Percentiles rank a stretch among this genome's conserved stretches.
Evolutionary conservation across 2,888 invertebrate species (phyloP).

Genomic region (Agonum fuliginosum): DNA sequence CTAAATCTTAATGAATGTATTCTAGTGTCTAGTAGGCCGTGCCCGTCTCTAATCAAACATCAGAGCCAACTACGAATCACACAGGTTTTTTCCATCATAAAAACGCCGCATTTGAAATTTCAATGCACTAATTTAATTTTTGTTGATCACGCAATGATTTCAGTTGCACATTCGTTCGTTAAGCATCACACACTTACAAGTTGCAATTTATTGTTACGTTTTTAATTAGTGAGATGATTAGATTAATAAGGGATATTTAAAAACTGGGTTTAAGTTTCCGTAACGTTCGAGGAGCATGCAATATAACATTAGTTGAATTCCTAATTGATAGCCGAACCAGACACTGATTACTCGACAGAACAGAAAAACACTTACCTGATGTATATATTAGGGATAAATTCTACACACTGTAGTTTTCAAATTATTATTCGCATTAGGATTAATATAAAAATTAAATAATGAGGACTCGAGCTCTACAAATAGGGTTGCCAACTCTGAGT

Average conservation of each 20-base stretch:
- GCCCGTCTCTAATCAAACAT: constrained; percentile 30
- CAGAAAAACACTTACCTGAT: too few relatives aligned
- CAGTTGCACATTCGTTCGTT: constrained; percentile 40
- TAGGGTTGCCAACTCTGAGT: too few relatives aligned
- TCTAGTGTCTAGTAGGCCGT: constrained; percentile 15
- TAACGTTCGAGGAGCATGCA: constrained; percentile 54
- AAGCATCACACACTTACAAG: constrained; percentile 25
- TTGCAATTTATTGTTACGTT: constrained; percentile 50
- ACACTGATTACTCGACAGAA: too few relatives aligned
- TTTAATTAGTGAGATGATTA: constrained; percentile 58
- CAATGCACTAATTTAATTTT: constrained; percentile 38
- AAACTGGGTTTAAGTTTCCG: constrained; percentile 45
- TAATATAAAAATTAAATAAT: too few relatives aligned
- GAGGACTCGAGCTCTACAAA: too few relatives aligned
- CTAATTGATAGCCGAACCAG: too few relatives aligned
- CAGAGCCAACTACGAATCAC: constrained; percentile 32
- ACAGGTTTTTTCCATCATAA: not conserved
- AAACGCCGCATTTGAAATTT: constrained; percentile 16
- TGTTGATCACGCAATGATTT: constrained; percentile 34
- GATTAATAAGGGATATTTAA: constrained; percentile 55
- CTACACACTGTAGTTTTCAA: too few relatives aligned
- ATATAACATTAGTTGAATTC: constrained; percentile 11
- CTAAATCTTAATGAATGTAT: not conserved
- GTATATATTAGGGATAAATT: too few relatives aligned
- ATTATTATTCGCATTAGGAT: too few relatives aligned